phyloP scores from a whole-genome alignment of 2,797 vertebrate genomes.

The Anguilla pacifica region DNA sequence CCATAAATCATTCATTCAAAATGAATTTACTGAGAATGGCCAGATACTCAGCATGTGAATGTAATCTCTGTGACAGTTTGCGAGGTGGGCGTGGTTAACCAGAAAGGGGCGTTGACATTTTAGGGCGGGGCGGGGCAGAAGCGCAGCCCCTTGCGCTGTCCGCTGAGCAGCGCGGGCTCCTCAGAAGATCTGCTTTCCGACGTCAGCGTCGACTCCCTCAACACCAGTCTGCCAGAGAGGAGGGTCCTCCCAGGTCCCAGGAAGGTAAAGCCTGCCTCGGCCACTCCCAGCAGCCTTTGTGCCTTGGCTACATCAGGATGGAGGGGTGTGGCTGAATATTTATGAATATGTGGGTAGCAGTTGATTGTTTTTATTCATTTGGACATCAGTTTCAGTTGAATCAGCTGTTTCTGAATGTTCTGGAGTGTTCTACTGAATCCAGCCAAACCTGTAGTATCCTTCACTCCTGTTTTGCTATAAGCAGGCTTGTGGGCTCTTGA shows the following conservation, averaged over 20 bases:
- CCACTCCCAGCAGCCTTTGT: neutral
- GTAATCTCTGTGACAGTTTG: neutral
- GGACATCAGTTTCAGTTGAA: neutral
- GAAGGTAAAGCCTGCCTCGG: slow-evolving; percentile 70
- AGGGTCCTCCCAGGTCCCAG: slow-evolving; percentile 61
- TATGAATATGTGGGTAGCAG: neutral
- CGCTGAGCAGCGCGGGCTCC: slow-evolving; percentile 58
- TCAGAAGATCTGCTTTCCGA: slow-evolving; percentile 73
- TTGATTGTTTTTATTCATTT: neutral
- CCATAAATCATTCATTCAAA: neutral
- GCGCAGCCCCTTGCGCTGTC: slow-evolving; percentile 51
- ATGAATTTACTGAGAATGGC: neutral
- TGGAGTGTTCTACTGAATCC: neutral
- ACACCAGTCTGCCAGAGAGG: slow-evolving; percentile 62
- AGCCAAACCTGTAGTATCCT: neutral
- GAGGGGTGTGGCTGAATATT: neutral
- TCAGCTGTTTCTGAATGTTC: neutral
- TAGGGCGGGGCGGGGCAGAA: slow-evolving; percentile 55
- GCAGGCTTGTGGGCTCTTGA: neutral
- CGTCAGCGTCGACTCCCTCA: slow-evolving; percentile 61
- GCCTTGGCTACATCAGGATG: neutral
- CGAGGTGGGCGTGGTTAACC: neutral
- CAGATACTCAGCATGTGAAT: neutral
- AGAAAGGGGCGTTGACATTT: neutral
- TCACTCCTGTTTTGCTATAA: no score